Percentiles rank a stretch among this genome's conserved stretches.
Conservation (phyloP, 1,140 invertebrate species). For the Fragariocoptes setiger region DNA sequence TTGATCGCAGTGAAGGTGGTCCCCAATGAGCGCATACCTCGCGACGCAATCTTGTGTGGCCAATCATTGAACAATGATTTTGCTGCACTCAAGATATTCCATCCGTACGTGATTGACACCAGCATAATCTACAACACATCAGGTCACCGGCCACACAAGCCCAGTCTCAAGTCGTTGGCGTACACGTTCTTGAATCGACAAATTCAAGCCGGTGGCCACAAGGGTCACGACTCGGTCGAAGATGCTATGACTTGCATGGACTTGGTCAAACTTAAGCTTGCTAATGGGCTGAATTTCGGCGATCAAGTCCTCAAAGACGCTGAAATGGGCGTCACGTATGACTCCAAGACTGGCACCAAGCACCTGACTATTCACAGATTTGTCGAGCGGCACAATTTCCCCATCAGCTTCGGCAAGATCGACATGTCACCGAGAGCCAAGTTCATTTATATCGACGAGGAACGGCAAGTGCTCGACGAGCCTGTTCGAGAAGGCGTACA, state of each 20-base stretch:
- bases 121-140: slow-evolving; percentile 60
- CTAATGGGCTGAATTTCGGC: slow-evolving; percentile 22
- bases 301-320: slow-evolving; percentile 5
- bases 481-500: too few species aligned
- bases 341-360: neutral
- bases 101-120: slow-evolving; percentile 81
- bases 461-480: too few species aligned
- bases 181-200: slow-evolving; percentile 35
- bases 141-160: slow-evolving; percentile 34
- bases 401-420: neutral
- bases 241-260: slow-evolving; percentile 53
- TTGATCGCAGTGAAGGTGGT: slow-evolving; percentile 1
- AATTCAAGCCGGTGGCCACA: slow-evolving; percentile 30
- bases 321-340: neutral
- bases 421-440: neutral
- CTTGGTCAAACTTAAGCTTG: slow-evolving; percentile 48
- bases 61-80: slow-evolving; percentile 70
- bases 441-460: neutral
- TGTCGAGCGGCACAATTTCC: neutral
- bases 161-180: slow-evolving; percentile 40
- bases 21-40: slow-evolving; percentile 33
- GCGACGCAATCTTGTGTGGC: slow-evolving; percentile 64
- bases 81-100: slow-evolving; percentile 57
- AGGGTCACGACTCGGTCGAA: slow-evolving; percentile 53
- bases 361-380: neutral